Base-by-base conservation (phyloP, 2,888 invertebrate species). In the Chirona hameri region DNA sequence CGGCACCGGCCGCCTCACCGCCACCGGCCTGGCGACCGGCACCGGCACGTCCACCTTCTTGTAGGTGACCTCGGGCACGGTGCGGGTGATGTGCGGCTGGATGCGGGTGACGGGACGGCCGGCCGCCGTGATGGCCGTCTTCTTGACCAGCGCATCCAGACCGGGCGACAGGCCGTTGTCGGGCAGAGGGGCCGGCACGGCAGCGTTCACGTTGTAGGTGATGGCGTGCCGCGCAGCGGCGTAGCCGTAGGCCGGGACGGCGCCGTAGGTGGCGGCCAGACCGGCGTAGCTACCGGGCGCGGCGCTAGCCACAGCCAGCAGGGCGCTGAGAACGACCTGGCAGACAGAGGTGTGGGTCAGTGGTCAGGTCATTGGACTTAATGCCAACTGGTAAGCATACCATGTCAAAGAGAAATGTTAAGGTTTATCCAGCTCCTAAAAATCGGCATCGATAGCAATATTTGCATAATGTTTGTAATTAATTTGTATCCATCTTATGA, bases 151-250 rank as follows among this genome's bases (percentile, higher is more conserved):
- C 72, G 72, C 31, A 18, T 27, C 29, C 72, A 72, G 72, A 18
- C 72, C 72, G 18, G 72, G 72, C 72, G 72, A 72, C 72, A 31
- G 72, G 72, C 72, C 72, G 72, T 72, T 72, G 72, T 27, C 27
- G 72, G 31, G 72, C 72, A 72, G 18, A 14, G 72, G 72, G 18
- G 31, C 72, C 31, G 72, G 72, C 72, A 72, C 72, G 72, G 72
- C 72, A 7, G 72, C 72, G 72, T 72, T 72, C 72, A 72, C 72
- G 72, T 72, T 29, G 31, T 72, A 72, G 72, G 72, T 27, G 31
- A 72, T 15, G 72, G 72, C 72, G 72, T 27, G 29, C 27, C 27
- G 65, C 24, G 27, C 65, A 27, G 65, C 65, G 15, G 52, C 60
- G 24, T 24, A 60, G 60, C 24, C 31, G 72, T 18, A 31, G 15